Percentiles rank a stretch among this genome's conserved stretches.
phyloP scores from a whole-genome alignment of 1,140 invertebrate genomes.

The Rhagoletis zephyria region DNA sequence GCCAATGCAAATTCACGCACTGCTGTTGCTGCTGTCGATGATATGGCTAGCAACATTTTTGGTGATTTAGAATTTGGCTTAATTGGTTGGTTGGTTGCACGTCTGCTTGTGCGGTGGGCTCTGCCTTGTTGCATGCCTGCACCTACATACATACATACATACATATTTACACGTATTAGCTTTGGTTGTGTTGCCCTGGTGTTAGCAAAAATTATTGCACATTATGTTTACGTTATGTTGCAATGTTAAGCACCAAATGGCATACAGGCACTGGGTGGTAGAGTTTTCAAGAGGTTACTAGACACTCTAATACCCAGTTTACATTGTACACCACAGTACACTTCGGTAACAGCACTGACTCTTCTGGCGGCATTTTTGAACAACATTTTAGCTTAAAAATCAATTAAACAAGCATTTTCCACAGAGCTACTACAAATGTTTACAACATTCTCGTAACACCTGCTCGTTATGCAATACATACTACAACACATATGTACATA shows the following conservation, averaged over 20 bases:
- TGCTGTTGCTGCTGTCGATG: background rate
- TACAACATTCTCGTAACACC: background rate
- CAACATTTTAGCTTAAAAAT: slow-evolving; percentile 71
- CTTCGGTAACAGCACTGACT: background rate
- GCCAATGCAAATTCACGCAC: background rate
- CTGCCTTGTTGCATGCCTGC: background rate
- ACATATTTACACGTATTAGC: background rate
- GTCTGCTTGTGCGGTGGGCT: background rate
- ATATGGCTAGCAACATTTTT: background rate
- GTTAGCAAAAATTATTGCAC: slow-evolving; percentile 16
- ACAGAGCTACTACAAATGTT: slow-evolving; percentile 20
- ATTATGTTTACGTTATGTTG: slow-evolving; percentile 23
- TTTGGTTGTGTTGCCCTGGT: background rate
- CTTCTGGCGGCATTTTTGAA: slow-evolving; percentile 42
- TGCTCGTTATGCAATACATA: background rate
- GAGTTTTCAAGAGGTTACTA: background rate
- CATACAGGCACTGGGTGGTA: background rate
- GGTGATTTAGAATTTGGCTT: background rate
- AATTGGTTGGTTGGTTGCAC: background rate
- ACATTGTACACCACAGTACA: background rate
- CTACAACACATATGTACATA: no score
- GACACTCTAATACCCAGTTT: background rate
- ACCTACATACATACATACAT: no score
- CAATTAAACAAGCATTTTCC: slow-evolving; percentile 70
- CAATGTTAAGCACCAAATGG: background rate